Base-by-base conservation (phyloP, 2,113 vertebrate genomes). In the Canis aureus region DNA sequence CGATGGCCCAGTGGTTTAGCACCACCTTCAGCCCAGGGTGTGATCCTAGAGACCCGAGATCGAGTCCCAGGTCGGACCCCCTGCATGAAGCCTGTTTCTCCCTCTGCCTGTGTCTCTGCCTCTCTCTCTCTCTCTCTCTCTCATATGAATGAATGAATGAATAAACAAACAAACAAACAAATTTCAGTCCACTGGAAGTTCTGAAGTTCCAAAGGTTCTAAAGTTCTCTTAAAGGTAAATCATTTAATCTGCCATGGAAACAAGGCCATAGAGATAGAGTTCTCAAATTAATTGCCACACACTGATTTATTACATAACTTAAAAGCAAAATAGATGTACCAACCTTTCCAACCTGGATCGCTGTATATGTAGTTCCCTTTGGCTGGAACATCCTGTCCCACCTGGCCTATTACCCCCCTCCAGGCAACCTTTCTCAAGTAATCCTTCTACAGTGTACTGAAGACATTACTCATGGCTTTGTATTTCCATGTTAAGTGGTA, bases 171-270 rank as follows among this genome's bases (percentile, higher is more conserved):
- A 43, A 43, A 43, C 43, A 43, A 43, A 43, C 1, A 43, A 43
- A 43, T 6, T 43, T 43, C 43, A 43, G 43, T 43, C 43, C 43
- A 43, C 43, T 43, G 4, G 5, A 88, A 62, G 73, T 82, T 64
- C 43, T 84, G 20, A 89, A 97, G 13, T 87, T 95, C 85, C 57
- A 5, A 92, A 27, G 43, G 35, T 80, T 81, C 11, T 15, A 51
- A 89, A 89, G 11, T 89, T 91, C 53, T 93, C 89, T 88, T 80
- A 38, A 91, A 93, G 23, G 19, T 89, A 91, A 87, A 67, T 15
- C 53, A 89, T 49, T 49, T 59, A 76, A 82, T 91, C 67, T 76
- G 35, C 32, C 49, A 85, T 22, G 90, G 23, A 94, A 88, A 85
- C 25, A 92, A 97, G 64, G 17, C 20, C 85, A 79, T 17, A 60